Evolutionary conservation across 1,140 invertebrate species (phyloP).

Genomic region (Lepidotrigona ventralis): DNA sequence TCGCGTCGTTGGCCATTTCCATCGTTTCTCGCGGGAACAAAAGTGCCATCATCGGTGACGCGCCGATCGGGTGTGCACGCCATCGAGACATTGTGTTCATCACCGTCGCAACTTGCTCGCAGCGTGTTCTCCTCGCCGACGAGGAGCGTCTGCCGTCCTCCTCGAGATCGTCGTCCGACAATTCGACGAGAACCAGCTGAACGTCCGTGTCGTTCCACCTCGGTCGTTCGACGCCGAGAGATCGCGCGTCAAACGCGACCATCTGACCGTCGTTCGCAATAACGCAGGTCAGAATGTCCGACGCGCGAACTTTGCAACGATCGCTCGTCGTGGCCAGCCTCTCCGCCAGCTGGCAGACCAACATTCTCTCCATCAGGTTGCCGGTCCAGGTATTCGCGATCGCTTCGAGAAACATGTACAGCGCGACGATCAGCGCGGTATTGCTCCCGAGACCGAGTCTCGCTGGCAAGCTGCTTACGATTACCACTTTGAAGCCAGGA

Average conservation of each 20-base stretch:
- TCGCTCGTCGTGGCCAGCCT: background rate
- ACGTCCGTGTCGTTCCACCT: background rate
- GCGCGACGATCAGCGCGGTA: constrained; percentile 35
- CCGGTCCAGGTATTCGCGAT: background rate
- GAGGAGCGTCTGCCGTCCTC: too few relatives aligned
- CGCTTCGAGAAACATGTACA: constrained; percentile 43
- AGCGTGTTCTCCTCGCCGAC: too few relatives aligned
- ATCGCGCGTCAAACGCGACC: background rate
- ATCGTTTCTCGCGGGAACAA: background rate
- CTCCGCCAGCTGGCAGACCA: constrained; percentile 8
- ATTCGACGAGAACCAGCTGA: constrained; percentile 13
- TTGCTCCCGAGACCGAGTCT: constrained; percentile 16
- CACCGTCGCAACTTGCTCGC: background rate
- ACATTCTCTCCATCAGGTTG: constrained; percentile 16
- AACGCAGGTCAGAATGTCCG: background rate
- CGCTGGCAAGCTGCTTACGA: constrained; percentile 20
- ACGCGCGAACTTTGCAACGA: background rate
- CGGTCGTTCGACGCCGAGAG: background rate
- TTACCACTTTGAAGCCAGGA: constrained; percentile 48
- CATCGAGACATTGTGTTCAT: constrained; percentile 5
- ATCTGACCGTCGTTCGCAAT: background rate
- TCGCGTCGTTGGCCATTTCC: background rate
- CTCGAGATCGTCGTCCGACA: background rate
- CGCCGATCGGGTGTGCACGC: background rate
- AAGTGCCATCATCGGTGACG: background rate